A percentile compares a stretch with the other conserved stretches of the same genome.
phyloP scores from a whole-genome alignment of 1,140 invertebrate species.

The Aphelenchoides besseyi region DNA sequence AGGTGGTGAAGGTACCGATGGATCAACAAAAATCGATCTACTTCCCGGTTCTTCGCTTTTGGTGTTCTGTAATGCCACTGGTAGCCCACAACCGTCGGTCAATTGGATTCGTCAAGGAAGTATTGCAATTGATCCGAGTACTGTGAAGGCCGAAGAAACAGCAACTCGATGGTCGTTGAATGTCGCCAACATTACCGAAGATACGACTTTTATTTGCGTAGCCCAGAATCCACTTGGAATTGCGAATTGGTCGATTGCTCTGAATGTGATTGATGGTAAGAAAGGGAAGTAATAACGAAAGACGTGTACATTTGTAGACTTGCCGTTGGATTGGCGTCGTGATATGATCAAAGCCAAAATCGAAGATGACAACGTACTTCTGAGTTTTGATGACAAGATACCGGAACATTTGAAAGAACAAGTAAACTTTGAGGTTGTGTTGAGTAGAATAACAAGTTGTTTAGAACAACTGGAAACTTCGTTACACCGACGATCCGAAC shows the following conservation, averaged over 20 bases:
- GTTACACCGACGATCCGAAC: constrained; percentile 57
- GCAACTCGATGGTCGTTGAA: constrained; percentile 53
- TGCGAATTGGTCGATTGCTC: constrained; percentile 61
- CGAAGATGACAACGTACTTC: constrained; percentile 47
- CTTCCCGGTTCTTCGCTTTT: constrained; percentile 58
- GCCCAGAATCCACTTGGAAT: constrained; percentile 59
- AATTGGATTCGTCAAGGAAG: constrained; percentile 60
- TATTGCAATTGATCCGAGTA: constrained; percentile 61
- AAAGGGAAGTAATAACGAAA: neutral
- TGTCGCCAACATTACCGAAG: constrained; percentile 58
- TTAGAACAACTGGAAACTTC: constrained; percentile 55
- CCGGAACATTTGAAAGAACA: constrained; percentile 55
- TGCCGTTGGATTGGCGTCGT: constrained; percentile 48
- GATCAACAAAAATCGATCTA: constrained; percentile 52
- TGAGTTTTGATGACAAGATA: constrained; percentile 53
- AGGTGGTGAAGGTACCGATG: constrained; percentile 56
- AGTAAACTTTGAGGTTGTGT: constrained; percentile 27
- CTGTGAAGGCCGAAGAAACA: constrained; percentile 42
- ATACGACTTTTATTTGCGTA: constrained; percentile 58
- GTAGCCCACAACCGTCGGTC: constrained; percentile 52
- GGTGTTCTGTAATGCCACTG: constrained; percentile 60
- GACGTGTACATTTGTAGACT: constrained; percentile 31
- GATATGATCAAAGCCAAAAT: constrained; percentile 52
- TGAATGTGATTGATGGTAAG: constrained; percentile 53
- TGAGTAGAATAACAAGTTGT: constrained; percentile 23